Evolutionary conservation across 2,113 vertebrate genomes (phyloP).

Genomic region (Lasiurus cinereus): DNA sequence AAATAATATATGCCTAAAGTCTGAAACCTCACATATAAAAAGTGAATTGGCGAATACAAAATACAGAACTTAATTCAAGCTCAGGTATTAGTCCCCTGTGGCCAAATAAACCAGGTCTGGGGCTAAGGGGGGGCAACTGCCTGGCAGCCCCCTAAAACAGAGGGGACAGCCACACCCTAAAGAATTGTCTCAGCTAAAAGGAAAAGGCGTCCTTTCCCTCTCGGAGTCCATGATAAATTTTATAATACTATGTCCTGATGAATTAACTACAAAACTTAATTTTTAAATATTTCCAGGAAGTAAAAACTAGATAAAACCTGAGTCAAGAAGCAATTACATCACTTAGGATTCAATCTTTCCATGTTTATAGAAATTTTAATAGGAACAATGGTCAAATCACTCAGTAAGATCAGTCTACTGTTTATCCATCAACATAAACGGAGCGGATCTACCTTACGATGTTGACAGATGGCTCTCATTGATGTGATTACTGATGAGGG

Average conservation of each 20-base stretch:
- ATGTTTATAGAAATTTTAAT: conserved; percentile 1
- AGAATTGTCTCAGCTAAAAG: neutral
- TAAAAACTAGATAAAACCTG: conserved; percentile 18
- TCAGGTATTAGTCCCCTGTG: neutral
- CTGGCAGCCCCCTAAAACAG: neutral
- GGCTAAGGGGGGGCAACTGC: neutral
- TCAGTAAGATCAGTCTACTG: neutral
- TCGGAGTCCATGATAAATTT: neutral
- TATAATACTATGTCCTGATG: neutral
- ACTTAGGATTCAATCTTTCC: neutral
- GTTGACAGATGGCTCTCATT: neutral
- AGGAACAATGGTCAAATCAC: neutral
- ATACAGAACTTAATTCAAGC: neutral
- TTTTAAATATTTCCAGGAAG: conserved; percentile 46
- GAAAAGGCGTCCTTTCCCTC: neutral
- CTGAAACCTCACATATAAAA: neutral
- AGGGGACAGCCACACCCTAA: neutral
- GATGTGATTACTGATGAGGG: neutral
- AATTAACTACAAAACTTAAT: neutral
- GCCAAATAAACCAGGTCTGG: neutral
- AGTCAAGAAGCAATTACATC: neutral
- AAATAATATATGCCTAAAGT: neutral
- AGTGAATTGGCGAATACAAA: neutral
- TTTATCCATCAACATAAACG: neutral
- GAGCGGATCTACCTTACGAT: neutral